Base-by-base conservation (phyloP, 2,113 vertebrate genomes). In the Hippocampus mohnikei region DNA sequence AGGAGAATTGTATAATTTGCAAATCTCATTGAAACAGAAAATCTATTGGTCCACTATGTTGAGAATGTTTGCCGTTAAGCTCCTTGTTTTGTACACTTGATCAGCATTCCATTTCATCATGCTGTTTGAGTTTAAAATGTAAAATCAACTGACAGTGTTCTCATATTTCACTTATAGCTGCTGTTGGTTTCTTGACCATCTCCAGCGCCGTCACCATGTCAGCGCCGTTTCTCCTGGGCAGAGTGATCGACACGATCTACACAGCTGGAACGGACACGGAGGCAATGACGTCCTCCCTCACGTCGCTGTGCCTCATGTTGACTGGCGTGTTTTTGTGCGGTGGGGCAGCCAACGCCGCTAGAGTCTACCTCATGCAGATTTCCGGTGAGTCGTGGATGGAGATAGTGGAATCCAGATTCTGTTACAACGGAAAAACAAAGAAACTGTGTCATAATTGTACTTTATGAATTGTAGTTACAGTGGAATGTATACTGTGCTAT, bases 201-300 rank as follows among this genome's bases (percentile, higher is more conserved):
- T 97, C 97, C 89, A 99, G 97, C 68, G 90, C 94, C 33, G 94
- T 99, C 70, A 97, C 96, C 16, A 99, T 99, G 97, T 98, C 97
- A 0, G 95, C 96, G 1, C 97, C 97, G 1, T 99, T 96, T 85
- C 93, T 98, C 84, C 86, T 98, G 89, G 97, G 97, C 25, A 94
- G 86, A 90, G 94, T 99, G 71, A 98, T 99, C 1, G 97, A 99
- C 55, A 89, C 95, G 61, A 96, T 99, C 82, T 98, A 97, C 79
- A 89, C 91, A 20, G 87, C 90, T 81, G 87, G 93, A 21, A 18
- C 87, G 0, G 90, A 87, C 37, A 12, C 83, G 0, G 91, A 86
- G 52, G 93, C 95, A 7, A 91, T 93, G 79, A 75, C 80, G 0
- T 79, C 75, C 59, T 93, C 89, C 67, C 90, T 99, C 55, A 93